Percentiles rank a stretch among this genome's conserved stretches.
These are phyloP conservation scores for Strigops habroptila DNA, from an alignment of 2,113 vertebrate genomes.

Conservation along the genomic window DNA sequence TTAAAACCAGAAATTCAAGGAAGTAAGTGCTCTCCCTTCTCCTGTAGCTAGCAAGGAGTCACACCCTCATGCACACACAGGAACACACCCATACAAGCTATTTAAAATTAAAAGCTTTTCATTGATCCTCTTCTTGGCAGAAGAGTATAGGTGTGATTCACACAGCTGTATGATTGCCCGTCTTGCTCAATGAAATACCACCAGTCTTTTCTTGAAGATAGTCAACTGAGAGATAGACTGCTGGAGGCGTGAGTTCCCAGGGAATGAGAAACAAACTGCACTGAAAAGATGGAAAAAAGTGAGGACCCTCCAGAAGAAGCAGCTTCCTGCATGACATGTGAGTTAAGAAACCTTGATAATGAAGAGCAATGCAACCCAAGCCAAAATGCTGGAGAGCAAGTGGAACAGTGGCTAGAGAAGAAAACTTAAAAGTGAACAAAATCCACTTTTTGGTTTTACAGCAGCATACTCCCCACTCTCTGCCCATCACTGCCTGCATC, in stretches of 20 bases:
- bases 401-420: neutral
- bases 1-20: neutral
- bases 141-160: neutral
- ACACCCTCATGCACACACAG: neutral
- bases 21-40: neutral
- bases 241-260: no score
- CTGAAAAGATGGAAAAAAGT: neutral
- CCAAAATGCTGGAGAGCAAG: neutral
- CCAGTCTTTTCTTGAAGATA: neutral
- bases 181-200: neutral
- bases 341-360: neutral
- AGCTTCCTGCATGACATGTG: neutral
- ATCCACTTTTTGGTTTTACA: neutral
- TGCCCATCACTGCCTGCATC: neutral
- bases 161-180: neutral
- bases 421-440: neutral
- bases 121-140: neutral
- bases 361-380: neutral
- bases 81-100: neutral
- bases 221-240: no score
- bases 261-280: neutral
- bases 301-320: neutral
- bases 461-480: neutral
- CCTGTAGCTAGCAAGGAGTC: neutral
- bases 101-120: neutral